Evolutionary conservation across 2,888 invertebrate genomes (phyloP).

Genomic region (Dryadula phaetusa): DNA sequence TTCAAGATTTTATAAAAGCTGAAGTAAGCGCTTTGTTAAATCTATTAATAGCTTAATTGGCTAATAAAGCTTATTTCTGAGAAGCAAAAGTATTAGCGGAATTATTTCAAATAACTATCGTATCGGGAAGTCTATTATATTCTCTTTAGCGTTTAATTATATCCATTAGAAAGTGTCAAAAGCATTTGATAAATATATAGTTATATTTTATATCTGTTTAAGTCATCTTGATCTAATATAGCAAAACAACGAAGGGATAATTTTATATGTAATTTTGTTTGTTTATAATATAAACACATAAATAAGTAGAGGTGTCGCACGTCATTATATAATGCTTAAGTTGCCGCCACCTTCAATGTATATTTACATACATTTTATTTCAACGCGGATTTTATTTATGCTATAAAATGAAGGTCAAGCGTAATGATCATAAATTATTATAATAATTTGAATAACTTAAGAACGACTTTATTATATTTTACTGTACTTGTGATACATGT

Average conservation of each 20-base stretch:
- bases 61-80: constrained; percentile 2
- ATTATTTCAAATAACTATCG: constrained; percentile 1
- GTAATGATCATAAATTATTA: constrained; percentile 14
- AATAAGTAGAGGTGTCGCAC: constrained; percentile 19
- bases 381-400: constrained; percentile 17
- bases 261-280: neutral
- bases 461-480: neutral
- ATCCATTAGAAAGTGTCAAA: constrained; percentile 13
- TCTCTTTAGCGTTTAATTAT: constrained; percentile 8
- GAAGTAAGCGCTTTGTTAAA: no score
- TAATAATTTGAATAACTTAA: constrained; percentile 2
- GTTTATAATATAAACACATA: neutral
- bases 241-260: neutral
- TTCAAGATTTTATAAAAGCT: no score
- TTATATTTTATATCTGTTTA: neutral
- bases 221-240: neutral
- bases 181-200: constrained; percentile 6
- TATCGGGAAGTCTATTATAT: constrained; percentile 11
- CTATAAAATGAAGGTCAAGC: constrained; percentile 22
- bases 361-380: constrained; percentile 33
- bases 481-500: neutral
- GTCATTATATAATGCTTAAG: constrained; percentile 5
- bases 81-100: neutral
- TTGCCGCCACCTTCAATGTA: constrained; percentile 26
- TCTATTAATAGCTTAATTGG: constrained; percentile 1